A percentile compares a stretch with the other conserved stretches of the same genome.
These are phyloP conservation scores for Cyrtorhinus lividipennis DNA, from an alignment of 1,140 invertebrate species.

Conservation along the genomic window DNA sequence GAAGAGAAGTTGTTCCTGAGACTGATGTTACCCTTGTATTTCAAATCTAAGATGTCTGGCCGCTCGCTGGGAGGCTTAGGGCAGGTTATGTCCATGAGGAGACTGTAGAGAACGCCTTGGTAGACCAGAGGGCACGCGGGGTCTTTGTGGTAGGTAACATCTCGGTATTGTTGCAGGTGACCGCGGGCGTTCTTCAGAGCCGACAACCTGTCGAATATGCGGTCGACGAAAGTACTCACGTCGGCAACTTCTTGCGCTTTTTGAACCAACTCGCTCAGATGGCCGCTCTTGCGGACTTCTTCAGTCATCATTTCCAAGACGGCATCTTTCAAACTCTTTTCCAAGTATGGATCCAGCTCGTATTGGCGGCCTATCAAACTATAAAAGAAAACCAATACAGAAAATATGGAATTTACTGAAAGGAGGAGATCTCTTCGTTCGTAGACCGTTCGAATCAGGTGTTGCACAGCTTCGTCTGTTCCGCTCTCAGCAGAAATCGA, in stretches of 20 bases:
- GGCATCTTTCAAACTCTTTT: neutral
- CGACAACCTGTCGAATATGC: conserved; percentile 19
- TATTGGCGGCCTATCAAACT: conserved; percentile 16
- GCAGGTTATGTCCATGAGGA: conserved; percentile 19
- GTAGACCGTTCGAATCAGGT: conserved; percentile 10
- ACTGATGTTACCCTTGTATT: conserved; percentile 16
- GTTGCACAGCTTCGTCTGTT: conserved; percentile 13
- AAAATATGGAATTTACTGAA: conserved; percentile 1
- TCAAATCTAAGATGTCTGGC: conserved; percentile 19
- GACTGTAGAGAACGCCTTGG: conserved; percentile 9
- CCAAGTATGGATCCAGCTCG: conserved; percentile 7
- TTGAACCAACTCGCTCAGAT: neutral
- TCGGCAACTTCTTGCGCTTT: neutral
- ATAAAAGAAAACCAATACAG: conserved; percentile 14
- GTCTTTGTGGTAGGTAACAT: neutral
- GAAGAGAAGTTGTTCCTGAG: conserved; percentile 17
- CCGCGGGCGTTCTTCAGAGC: conserved; percentile 13
- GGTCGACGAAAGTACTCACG: neutral
- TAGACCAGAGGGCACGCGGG: conserved; percentile 10
- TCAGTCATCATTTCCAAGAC: neutral
- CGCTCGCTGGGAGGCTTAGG: too few species aligned
- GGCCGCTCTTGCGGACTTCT: neutral
- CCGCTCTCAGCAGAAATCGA: conserved; percentile 15
- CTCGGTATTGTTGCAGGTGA: conserved; percentile 17
- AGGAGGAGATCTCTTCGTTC: neutral